A percentile compares a stretch with the other conserved stretches of the same genome.
Evolutionary conservation across 2,888 invertebrate species (phyloP).

Genomic region (Polymixis lichenea): DNA sequence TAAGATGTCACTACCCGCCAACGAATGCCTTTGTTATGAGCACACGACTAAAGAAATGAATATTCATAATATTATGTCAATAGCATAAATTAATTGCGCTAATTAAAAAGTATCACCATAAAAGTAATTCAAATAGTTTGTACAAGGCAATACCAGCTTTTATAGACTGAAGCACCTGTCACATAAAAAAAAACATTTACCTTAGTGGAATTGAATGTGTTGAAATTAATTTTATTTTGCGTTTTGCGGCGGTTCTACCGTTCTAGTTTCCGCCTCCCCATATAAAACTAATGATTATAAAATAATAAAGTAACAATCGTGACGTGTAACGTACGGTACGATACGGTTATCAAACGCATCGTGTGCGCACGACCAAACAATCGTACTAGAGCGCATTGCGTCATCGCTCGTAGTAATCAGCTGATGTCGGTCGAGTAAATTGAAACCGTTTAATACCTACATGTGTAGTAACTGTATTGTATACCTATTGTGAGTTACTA

Average conservation of each 20-base stretch:
- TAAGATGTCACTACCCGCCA: slow-evolving; percentile 23
- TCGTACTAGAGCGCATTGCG: slow-evolving; percentile 67
- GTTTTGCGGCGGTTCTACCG: neutral
- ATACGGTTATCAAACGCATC: slow-evolving; percentile 60
- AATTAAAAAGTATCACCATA: slow-evolving; percentile 31
- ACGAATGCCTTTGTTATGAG: slow-evolving; percentile 21
- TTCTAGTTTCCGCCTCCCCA: slow-evolving; percentile 13
- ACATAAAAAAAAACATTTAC: slow-evolving; percentile 5
- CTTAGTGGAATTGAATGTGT: slow-evolving; percentile 7
- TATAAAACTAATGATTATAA: slow-evolving; percentile 16
- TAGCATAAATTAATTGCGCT: slow-evolving; percentile 28
- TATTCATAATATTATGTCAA: slow-evolving; percentile 39
- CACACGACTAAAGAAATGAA: slow-evolving; percentile 33
- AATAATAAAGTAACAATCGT: slow-evolving; percentile 45
- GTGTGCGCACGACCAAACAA: slow-evolving; percentile 60
- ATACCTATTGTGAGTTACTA: slow-evolving; percentile 52
- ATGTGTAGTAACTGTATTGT: slow-evolving; percentile 59
- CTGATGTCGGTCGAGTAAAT: slow-evolving; percentile 69
- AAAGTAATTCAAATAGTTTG: slow-evolving; percentile 18
- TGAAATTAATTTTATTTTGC: slow-evolving; percentile 12
- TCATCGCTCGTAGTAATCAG: slow-evolving; percentile 70
- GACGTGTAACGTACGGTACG: slow-evolving; percentile 51
- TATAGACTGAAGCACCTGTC: slow-evolving; percentile 25
- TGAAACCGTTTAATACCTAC: slow-evolving; percentile 67
- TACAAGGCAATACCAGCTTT: slow-evolving; percentile 8